A percentile compares a stretch with the other conserved stretches of the same genome.
Evolutionary conservation across 2,888 invertebrate genomes (phyloP).

Genomic region (Phoronis australis): DNA sequence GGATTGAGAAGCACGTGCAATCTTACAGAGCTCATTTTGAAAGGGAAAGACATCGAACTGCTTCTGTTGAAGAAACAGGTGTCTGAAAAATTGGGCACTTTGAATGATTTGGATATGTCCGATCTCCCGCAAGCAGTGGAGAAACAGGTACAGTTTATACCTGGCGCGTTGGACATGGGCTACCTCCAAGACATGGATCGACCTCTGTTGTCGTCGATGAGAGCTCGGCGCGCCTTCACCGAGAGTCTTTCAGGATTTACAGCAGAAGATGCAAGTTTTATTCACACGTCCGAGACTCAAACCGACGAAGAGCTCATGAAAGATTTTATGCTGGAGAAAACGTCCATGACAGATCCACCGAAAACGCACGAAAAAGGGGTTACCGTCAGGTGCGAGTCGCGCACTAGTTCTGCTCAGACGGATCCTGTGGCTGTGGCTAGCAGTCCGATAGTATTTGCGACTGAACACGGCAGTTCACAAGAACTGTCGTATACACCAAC

Average conservation of each 20-base stretch:
- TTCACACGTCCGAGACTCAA: constrained; percentile 18
- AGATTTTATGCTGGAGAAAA: not conserved
- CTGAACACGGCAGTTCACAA: too few species aligned
- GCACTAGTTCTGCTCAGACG: too few species aligned
- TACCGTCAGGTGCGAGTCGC: too few species aligned
- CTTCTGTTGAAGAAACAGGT: constrained; percentile 52
- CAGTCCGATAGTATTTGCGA: too few species aligned
- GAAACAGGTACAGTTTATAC: constrained; percentile 40
- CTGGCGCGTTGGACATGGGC: constrained; percentile 47
- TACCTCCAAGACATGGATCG: constrained; percentile 42
- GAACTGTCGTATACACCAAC: too few species aligned
- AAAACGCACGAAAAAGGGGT: not conserved
- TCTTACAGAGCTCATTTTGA: constrained; percentile 51
- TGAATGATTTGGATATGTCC: constrained; percentile 41
- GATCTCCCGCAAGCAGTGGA: constrained; percentile 40
- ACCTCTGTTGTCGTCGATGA: constrained; percentile 19
- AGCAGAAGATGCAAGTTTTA: constrained; percentile 12
- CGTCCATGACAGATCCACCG: not conserved
- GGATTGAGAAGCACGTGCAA: constrained; percentile 51
- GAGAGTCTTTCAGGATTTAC: constrained; percentile 15
- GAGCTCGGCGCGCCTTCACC: constrained; percentile 11
- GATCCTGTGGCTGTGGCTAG: too few species aligned
- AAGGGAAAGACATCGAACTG: constrained; percentile 53
- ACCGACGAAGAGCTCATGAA: constrained; percentile 14
- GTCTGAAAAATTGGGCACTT: constrained; percentile 46